Percentiles rank a stretch among this genome's conserved stretches.
Conservation (phyloP, 2,797 vertebrate genomes). For the Sebastes iracundus region DNA sequence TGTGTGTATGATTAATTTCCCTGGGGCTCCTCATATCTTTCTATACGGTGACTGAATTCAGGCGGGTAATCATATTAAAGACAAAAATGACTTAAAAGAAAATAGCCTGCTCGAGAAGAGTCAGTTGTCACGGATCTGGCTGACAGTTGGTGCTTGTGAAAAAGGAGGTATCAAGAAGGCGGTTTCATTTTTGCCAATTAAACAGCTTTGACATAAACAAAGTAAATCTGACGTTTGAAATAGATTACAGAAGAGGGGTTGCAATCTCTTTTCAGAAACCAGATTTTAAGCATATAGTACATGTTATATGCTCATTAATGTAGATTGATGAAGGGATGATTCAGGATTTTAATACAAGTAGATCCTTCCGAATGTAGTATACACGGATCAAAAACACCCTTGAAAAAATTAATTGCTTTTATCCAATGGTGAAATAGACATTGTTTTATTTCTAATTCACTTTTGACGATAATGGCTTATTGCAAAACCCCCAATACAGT, state of each 20-base stretch:
- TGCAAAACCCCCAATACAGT: not conserved
- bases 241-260: conserved; percentile 7
- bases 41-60: not conserved
- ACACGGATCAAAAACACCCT: not conserved
- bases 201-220: conserved; percentile 54
- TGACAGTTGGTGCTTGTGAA: conserved; percentile 54
- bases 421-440: not conserved
- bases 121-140: conserved; percentile 52
- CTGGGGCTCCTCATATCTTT: not conserved
- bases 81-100: conserved; percentile 33
- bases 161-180: conserved; percentile 32
- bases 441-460: not conserved
- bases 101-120: conserved; percentile 54
- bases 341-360: not conserved
- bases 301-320: not conserved
- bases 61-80: conserved; percentile 31
- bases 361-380: not conserved
- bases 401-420: not conserved
- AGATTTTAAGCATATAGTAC: not conserved
- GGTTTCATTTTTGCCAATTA: conserved; percentile 47
- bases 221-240: conserved; percentile 51
- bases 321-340: not conserved
- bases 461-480: not conserved
- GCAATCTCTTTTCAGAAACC: conserved; percentile 4
- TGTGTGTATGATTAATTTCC: conserved; percentile 9